phyloP scores from a whole-genome alignment of 1,140 invertebrate species.

The Archivesica marissinica region DNA sequence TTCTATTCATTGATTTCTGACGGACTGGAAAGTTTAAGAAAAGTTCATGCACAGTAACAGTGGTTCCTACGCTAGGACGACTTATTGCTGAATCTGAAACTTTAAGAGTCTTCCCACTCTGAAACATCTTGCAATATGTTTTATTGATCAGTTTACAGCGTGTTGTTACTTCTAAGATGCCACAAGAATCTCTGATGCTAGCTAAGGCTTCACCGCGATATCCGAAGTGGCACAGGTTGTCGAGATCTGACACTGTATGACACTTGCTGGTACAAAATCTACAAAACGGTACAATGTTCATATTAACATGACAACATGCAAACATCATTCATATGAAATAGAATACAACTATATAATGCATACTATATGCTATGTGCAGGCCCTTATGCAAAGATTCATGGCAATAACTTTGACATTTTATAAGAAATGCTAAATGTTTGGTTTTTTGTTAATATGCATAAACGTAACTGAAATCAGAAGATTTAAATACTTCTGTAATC shows the following conservation, averaged over 20 bases:
- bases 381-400: no score
- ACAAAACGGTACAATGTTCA: conserved; percentile 51
- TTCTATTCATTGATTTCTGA: conserved; percentile 85
- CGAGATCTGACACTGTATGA: conserved; percentile 84
- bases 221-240: conserved; percentile 86
- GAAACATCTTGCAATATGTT: conserved; percentile 85
- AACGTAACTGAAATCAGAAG: no score
- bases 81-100: conserved; percentile 76
- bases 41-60: conserved; percentile 87
- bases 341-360: no score
- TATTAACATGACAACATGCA: no score
- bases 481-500: no score
- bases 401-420: no score
- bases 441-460: no score
- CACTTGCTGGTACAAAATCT: conserved; percentile 88
- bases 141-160: conserved; percentile 79
- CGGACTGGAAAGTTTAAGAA: conserved; percentile 88
- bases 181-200: conserved; percentile 86
- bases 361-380: no score
- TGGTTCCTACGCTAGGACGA: conserved; percentile 87
- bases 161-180: conserved; percentile 86
- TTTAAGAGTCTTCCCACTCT: conserved; percentile 81
- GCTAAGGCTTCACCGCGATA: conserved; percentile 88
- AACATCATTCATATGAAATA: no score
- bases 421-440: no score